Percentiles rank a stretch among this genome's conserved stretches.
phyloP scores from a whole-genome alignment of 2,113 vertebrate species.

The Zosterops borbonicus region DNA sequence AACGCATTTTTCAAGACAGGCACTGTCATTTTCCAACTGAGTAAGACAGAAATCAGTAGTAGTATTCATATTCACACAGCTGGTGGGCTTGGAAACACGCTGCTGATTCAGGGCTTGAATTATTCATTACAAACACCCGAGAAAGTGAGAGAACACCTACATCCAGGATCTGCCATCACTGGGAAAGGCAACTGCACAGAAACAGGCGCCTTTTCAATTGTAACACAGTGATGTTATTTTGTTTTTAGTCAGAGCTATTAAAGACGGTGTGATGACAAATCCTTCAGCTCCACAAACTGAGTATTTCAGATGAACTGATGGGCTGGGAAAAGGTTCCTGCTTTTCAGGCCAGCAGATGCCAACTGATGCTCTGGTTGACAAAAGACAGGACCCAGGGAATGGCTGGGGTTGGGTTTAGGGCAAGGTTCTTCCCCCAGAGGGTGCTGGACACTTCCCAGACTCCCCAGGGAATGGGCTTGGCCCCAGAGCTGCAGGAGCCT shows the following conservation, averaged over 20 bases:
- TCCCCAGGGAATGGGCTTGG: background rate
- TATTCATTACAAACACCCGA: background rate
- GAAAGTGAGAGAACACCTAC: background rate
- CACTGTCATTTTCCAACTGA: background rate
- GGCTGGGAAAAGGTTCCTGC: background rate
- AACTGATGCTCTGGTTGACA: background rate
- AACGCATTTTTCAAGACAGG: background rate
- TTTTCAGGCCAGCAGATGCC: background rate
- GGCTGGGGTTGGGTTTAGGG: background rate
- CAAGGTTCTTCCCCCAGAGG: background rate
- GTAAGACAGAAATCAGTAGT: background rate
- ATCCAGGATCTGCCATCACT: background rate
- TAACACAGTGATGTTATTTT: background rate
- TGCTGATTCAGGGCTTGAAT: slow-evolving; percentile 27
- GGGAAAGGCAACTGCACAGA: background rate
- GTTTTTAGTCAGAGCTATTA: background rate
- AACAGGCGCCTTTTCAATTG: background rate
- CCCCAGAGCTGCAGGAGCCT: background rate
- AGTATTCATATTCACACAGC: background rate
- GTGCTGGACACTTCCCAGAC: background rate
- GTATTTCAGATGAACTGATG: background rate
- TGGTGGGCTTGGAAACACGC: background rate
- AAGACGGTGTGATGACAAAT: background rate
- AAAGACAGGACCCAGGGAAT: fast-evolving
- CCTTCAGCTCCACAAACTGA: background rate